Percentiles rank a stretch among this genome's conserved stretches.
These are phyloP conservation scores for Copidosoma floridanum DNA, from an alignment of 1,140 invertebrate genomes.

Conservation along the genomic window DNA sequence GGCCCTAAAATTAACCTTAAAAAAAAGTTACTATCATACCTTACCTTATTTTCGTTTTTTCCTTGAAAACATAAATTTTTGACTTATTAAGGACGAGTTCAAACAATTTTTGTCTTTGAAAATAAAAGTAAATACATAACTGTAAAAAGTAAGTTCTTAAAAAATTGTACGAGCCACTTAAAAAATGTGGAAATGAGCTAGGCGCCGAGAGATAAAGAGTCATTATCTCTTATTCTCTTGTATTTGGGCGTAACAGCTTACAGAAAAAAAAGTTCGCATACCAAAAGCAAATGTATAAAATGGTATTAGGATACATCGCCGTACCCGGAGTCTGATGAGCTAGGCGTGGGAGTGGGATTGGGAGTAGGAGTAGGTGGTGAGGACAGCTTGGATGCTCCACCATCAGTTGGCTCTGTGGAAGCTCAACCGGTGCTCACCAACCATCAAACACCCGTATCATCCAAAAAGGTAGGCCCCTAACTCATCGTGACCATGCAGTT, in stretches of 20 bases:
- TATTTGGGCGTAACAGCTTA: neutral
- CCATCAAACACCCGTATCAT: conserved; percentile 59
- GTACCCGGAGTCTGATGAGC: conserved; percentile 59
- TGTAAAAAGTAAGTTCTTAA: no score
- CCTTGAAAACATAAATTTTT: no score
- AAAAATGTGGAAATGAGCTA: no score
- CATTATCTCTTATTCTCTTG: no score
- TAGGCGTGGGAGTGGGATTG: conserved; percentile 53
- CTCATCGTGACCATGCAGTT: conserved; percentile 38
- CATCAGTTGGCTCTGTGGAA: conserved; percentile 71
- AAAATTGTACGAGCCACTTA: no score
- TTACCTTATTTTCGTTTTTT: no score
- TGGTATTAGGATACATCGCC: conserved; percentile 58
- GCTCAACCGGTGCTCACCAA: conserved; percentile 56
- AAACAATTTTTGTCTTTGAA: no score
- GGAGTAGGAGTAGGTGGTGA: conserved; percentile 57
- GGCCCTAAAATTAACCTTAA: no score
- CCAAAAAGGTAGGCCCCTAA: conserved; percentile 58
- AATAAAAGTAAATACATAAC: no score
- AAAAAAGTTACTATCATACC: no score
- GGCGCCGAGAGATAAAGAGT: no score
- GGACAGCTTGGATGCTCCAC: conserved; percentile 61
- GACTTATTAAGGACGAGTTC: no score
- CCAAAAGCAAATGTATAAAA: conserved; percentile 39
- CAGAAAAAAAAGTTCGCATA: conserved; percentile 4